A percentile compares a stretch with the other conserved stretches of the same genome.
Evolutionary conservation across 2,113 vertebrate genomes (phyloP).

Genomic region (Aptenodytes forsteri): DNA sequence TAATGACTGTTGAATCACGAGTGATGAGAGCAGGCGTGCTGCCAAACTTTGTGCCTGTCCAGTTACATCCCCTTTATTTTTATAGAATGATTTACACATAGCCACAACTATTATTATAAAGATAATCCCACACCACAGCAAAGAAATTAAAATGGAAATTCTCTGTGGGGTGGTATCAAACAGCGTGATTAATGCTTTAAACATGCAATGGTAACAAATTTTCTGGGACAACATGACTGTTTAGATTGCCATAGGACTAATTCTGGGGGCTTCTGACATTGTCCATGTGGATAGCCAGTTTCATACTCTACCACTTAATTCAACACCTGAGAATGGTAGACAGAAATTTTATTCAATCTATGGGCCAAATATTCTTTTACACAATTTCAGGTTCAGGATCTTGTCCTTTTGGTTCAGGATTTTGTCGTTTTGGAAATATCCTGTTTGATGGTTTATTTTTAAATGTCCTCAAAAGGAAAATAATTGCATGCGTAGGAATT

Average conservation of each 20-base stretch:
- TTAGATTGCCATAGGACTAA: not conserved
- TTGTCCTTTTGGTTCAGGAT: not conserved
- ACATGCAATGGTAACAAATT: not conserved
- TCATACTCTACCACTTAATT: not conserved
- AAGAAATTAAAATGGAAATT: not conserved
- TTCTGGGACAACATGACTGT: not conserved
- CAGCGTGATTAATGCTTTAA: not conserved
- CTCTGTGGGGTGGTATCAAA: not conserved
- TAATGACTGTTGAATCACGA: not conserved
- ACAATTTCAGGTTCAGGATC: not conserved
- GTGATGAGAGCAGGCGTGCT: not conserved
- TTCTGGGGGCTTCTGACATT: not conserved
- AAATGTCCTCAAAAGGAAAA: not conserved
- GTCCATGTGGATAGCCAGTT: not conserved
- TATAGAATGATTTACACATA: not conserved
- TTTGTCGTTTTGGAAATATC: not conserved
- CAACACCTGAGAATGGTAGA: not conserved
- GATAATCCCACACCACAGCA: not conserved
- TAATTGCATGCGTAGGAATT: not conserved
- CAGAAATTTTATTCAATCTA: not conserved
- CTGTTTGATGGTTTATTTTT: not conserved
- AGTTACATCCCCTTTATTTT: not conserved
- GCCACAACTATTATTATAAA: not conserved
- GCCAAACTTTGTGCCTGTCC: not conserved
- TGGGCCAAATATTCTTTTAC: not conserved